Evolutionary conservation across 2,113 vertebrate species (phyloP).

Genomic region (Cardinalis cardinalis): DNA sequence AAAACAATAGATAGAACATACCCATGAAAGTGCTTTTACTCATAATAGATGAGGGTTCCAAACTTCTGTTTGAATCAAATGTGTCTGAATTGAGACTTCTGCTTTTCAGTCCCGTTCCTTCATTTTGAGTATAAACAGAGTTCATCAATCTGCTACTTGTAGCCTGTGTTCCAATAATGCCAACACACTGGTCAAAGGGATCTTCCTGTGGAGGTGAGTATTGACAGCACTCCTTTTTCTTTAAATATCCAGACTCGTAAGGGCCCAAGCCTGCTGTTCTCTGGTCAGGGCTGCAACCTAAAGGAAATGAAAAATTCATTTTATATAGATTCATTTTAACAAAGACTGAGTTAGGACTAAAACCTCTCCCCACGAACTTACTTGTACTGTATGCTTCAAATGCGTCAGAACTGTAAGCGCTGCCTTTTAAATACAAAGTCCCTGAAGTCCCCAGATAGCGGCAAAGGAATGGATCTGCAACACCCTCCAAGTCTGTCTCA

Average conservation of each 20-base stretch:
- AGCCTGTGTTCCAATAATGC: slow-evolving; percentile 26
- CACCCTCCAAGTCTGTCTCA: slow-evolving; percentile 84
- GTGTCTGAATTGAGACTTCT: slow-evolving; percentile 60
- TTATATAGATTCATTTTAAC: neutral
- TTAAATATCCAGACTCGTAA: slow-evolving; percentile 72
- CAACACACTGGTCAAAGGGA: slow-evolving; percentile 69
- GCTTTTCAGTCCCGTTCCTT: slow-evolving; percentile 63
- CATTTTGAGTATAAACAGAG: slow-evolving; percentile 59
- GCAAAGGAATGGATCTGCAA: slow-evolving; percentile 84
- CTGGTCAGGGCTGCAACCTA: slow-evolving; percentile 79
- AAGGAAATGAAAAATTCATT: neutral
- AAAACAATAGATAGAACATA: slow-evolving; percentile 62
- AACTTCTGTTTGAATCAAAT: slow-evolving; percentile 62
- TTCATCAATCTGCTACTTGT: slow-evolving; percentile 43
- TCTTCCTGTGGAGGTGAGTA: slow-evolving; percentile 72
- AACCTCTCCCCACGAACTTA: neutral
- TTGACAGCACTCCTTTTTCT: slow-evolving; percentile 75
- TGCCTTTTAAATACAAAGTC: slow-evolving; percentile 79
- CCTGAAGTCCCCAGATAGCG: slow-evolving; percentile 81
- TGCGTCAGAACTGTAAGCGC: slow-evolving; percentile 72
- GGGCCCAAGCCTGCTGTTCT: slow-evolving; percentile 69
- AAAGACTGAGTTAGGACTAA: neutral
- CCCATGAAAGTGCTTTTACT: slow-evolving; percentile 83
- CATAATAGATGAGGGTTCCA: slow-evolving; percentile 45
- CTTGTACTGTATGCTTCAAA: slow-evolving; percentile 69